Conservation (phyloP, 2,888 invertebrate genomes). For the Clostera curtula region DNA sequence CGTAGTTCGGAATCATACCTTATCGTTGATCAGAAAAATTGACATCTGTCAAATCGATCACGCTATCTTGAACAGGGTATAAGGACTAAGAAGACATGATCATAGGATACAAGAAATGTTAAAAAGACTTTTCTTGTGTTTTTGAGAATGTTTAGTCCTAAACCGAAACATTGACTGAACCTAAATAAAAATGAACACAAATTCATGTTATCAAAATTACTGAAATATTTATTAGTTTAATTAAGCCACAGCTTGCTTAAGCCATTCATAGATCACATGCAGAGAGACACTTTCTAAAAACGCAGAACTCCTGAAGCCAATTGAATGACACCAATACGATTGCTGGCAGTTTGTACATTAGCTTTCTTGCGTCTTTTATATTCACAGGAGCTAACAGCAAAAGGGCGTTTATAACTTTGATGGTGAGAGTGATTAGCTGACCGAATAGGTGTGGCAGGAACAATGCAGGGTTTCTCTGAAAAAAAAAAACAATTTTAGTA, state of each 20-base stretch:
- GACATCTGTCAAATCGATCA: too few species aligned
- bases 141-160: too few species aligned
- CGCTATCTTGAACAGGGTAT: too few species aligned
- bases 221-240: too few species aligned
- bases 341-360: constrained; percentile 32
- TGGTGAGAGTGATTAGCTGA: constrained; percentile 34
- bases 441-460: constrained; percentile 49
- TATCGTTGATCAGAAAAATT: too few species aligned
- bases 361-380: constrained; percentile 23
- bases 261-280: constrained; percentile 47
- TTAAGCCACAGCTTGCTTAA: not conserved
- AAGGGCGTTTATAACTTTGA: constrained; percentile 35
- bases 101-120: too few species aligned
- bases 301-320: constrained; percentile 59
- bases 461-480: constrained; percentile 52
- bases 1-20: too few species aligned
- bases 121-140: too few species aligned
- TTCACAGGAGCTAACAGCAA: constrained; percentile 29
- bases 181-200: too few species aligned
- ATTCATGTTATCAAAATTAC: too few species aligned
- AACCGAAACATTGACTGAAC: too few species aligned
- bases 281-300: constrained; percentile 46
- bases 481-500: not conserved
- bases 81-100: too few species aligned
- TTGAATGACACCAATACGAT: constrained; percentile 47